phyloP scores from a whole-genome alignment of 37 sponge, comb jelly and placozoan genomes.

The Crambe crambe region DNA sequence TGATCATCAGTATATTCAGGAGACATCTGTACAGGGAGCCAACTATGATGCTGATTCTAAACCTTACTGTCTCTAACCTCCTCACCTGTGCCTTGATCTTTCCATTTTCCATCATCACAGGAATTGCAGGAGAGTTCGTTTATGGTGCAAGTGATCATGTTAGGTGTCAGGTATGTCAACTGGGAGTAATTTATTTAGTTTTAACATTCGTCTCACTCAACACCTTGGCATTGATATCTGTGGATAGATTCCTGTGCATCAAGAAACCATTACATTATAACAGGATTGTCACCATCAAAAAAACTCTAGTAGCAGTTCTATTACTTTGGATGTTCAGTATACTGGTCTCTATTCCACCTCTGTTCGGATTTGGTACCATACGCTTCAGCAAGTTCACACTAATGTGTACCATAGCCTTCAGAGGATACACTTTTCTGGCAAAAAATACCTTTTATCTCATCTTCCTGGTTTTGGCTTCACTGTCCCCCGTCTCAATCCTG shows the following conservation, averaged over 20 bases:
- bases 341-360: conserved; percentile 17
- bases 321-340: conserved; percentile 21
- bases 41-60: not conserved
- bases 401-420: conserved; percentile 12
- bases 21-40: not conserved
- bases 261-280: conserved; percentile 39
- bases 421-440: not conserved
- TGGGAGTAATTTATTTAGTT: not conserved
- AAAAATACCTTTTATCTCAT: conserved; percentile 38
- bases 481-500: conserved; percentile 40
- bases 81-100: not conserved
- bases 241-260: conserved; percentile 48
- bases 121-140: not conserved
- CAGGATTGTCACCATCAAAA: not conserved
- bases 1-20: not conserved
- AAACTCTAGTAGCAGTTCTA: not conserved
- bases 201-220: not conserved
- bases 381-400: conserved; percentile 34
- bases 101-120: not conserved
- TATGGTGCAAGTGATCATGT: not conserved
- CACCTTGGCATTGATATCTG: conserved; percentile 42
- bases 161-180: not conserved
- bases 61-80: not conserved
- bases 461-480: conserved; percentile 14
- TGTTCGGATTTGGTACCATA: conserved; percentile 54